These are phyloP conservation scores for Volucella bombylans DNA, from an alignment of 2,888 invertebrate species.

Conservation along the genomic window DNA sequence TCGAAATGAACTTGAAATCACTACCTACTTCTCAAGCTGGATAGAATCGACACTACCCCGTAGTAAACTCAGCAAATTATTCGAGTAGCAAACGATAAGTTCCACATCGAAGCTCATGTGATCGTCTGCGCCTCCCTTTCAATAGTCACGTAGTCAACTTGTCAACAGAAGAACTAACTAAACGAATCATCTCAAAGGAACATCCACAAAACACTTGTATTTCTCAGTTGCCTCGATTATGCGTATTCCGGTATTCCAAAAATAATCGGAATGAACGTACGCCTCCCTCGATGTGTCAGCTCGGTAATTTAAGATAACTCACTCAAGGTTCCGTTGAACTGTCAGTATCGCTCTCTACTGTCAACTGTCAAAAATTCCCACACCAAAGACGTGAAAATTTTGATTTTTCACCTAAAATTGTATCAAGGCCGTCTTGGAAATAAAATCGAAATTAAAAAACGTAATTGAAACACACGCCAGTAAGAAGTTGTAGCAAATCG, in stretches of 20 bases:
- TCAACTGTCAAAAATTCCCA: constrained; percentile 3
- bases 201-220: not conserved
- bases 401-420: constrained; percentile 1
- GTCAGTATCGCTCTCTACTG: constrained; percentile 27
- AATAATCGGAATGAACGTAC: constrained; percentile 11
- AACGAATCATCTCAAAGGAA: constrained; percentile 9
- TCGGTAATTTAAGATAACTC: not conserved
- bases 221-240: constrained; percentile 2
- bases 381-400: constrained; percentile 13
- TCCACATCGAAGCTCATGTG: not conserved
- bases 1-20: constrained; percentile 28
- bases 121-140: constrained; percentile 19
- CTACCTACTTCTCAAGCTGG: not conserved
- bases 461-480: constrained; percentile 18
- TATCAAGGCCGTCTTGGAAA: constrained; percentile 27
- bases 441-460: too few relatives aligned
- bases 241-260: constrained; percentile 37
- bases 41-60: not conserved
- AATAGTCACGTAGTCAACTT: constrained; percentile 29
- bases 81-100: not conserved
- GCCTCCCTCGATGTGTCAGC: constrained; percentile 8
- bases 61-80: not conserved
- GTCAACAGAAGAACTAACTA: not conserved
- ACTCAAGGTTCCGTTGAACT: not conserved
- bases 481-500: not conserved